A percentile compares a stretch with the other conserved stretches of the same genome.
These are phyloP conservation scores for Nasonia vitripennis DNA, from an alignment of 1,140 invertebrate genomes.

Conservation along the genomic window DNA sequence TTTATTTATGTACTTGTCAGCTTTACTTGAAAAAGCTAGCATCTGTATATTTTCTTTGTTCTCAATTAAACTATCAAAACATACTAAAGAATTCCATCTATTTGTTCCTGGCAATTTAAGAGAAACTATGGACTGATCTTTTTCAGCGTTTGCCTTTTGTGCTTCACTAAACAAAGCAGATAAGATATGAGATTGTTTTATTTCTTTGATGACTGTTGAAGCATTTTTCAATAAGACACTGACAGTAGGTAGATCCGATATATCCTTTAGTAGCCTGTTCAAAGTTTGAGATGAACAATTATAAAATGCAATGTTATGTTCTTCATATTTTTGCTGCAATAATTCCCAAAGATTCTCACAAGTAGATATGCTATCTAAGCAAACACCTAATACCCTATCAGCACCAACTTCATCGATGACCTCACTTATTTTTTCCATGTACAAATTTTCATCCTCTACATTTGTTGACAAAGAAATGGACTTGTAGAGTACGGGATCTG, in stretches of 20 bases:
- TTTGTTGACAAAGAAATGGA: constrained; percentile 55
- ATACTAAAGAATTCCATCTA: constrained; percentile 55
- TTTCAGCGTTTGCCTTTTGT: constrained; percentile 41
- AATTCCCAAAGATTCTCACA: constrained; percentile 58
- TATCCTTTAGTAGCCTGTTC: constrained; percentile 53
- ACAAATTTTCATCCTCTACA: constrained; percentile 57
- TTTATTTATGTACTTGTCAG: constrained; percentile 43
- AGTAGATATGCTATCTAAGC: constrained; percentile 59
- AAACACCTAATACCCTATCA: constrained; percentile 59
- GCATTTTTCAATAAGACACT: constrained; percentile 53
- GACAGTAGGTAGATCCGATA: constrained; percentile 46
- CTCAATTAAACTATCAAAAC: constrained; percentile 56
- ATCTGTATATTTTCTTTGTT: constrained; percentile 59
- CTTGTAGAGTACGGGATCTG: constrained; percentile 62
- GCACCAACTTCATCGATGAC: constrained; percentile 60
- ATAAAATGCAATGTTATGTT: constrained; percentile 55
- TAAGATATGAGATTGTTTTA: constrained; percentile 56
- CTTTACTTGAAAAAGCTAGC: constrained; percentile 54
- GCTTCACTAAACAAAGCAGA: constrained; percentile 44
- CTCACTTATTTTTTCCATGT: constrained; percentile 56
- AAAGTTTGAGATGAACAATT: constrained; percentile 55
- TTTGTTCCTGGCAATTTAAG: constrained; percentile 54
- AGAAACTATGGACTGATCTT: constrained; percentile 37
- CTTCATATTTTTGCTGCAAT: constrained; percentile 56
- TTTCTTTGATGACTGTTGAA: constrained; percentile 56